These are phyloP conservation scores for Rhagologus leucostigma DNA, from an alignment of 2,113 vertebrate genomes.

Conservation along the genomic window DNA sequence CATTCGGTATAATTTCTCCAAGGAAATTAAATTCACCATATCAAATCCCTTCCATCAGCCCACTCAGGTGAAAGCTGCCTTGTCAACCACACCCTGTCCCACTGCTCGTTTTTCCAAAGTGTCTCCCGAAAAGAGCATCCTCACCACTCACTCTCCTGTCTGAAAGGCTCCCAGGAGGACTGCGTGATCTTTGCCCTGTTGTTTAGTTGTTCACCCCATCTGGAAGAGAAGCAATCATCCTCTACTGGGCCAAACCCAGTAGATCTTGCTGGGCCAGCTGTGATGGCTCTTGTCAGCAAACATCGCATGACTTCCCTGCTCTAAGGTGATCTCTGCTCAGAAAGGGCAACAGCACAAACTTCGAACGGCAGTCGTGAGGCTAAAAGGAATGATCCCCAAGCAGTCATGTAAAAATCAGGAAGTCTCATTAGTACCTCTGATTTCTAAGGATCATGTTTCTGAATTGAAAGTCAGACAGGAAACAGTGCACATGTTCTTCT, in stretches of 20 bases:
- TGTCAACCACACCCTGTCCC: background rate
- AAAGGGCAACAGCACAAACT: accelerated
- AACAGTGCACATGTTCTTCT: background rate
- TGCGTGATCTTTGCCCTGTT: background rate
- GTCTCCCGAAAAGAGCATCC: background rate
- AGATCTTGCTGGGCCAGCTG: background rate
- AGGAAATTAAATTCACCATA: background rate
- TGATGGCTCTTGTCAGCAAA: background rate
- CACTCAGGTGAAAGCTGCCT: background rate
- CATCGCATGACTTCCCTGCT: accelerated
- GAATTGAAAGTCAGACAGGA: background rate
- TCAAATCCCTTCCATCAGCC: background rate
- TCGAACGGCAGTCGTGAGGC: background rate
- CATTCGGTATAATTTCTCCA: background rate
- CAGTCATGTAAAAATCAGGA: background rate
- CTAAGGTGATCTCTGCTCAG: background rate
- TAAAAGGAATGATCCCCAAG: accelerated
- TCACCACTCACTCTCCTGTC: background rate
- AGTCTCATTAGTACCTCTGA: background rate
- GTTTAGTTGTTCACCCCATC: background rate
- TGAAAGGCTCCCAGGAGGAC: background rate
- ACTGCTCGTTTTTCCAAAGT: background rate
- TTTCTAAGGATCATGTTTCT: background rate
- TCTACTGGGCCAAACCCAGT: background rate
- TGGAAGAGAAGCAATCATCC: background rate